A percentile compares a stretch with the other conserved stretches of the same genome.
These are phyloP conservation scores for Boloria selene DNA, from an alignment of 2,888 invertebrate species.

Conservation along the genomic window DNA sequence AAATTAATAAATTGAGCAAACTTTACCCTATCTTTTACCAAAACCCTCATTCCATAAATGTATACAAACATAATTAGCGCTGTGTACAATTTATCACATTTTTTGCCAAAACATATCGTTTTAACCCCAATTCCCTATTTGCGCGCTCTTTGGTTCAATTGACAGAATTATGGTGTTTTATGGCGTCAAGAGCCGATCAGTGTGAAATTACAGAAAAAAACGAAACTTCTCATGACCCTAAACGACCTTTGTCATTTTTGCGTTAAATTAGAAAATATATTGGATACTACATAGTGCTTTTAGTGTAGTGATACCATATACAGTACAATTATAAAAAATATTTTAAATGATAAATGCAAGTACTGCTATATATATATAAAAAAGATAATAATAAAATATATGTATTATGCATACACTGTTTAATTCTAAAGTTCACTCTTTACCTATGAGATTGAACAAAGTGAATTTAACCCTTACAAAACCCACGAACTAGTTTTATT, in stretches of 20 bases:
- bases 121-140: constrained; percentile 70
- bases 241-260: constrained; percentile 41
- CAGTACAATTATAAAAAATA: not conserved
- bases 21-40: constrained; percentile 33
- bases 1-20: constrained; percentile 33
- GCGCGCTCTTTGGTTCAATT: constrained; percentile 67
- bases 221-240: constrained; percentile 64
- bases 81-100: constrained; percentile 67
- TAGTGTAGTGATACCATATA: not conserved
- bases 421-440: constrained; percentile 6
- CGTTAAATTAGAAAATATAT: constrained; percentile 1
- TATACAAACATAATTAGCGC: constrained; percentile 80
- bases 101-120: constrained; percentile 78
- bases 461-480: constrained; percentile 66
- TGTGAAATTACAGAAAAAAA: constrained; percentile 63
- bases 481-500: constrained; percentile 68
- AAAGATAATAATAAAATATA: too few relatives aligned
- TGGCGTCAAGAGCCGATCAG: constrained; percentile 68
- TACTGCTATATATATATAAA: too few relatives aligned
- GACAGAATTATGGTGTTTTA: constrained; percentile 64
- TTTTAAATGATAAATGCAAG: not conserved
- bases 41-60: constrained; percentile 59
- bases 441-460: constrained; percentile 38
- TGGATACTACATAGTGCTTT: not conserved
- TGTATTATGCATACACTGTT: too few relatives aligned